phyloP scores from a whole-genome alignment of 2,797 vertebrate species.

The Mus minutoides region DNA sequence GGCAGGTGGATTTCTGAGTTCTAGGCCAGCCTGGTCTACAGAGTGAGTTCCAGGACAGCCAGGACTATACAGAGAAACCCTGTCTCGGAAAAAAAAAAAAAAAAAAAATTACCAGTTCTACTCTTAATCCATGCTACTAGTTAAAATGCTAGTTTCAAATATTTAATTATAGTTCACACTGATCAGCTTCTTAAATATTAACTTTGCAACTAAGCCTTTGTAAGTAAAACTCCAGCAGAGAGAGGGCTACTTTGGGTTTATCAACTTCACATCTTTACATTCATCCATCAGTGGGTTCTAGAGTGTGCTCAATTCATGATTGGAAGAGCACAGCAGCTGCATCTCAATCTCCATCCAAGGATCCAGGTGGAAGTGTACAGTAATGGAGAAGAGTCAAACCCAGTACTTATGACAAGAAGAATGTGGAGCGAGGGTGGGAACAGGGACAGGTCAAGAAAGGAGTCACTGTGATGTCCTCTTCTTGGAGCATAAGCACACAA shows the following conservation, averaged over 20 bases:
- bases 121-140: not conserved
- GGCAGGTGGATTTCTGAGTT: no score
- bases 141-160: slow-evolving; percentile 35
- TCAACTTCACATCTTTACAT: not conserved
- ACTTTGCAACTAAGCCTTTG: not conserved
- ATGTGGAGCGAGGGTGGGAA: not conserved
- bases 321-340: not conserved
- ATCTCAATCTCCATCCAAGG: not conserved
- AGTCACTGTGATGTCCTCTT: not conserved
- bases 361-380: not conserved
- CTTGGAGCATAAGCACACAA: not conserved
- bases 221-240: not conserved
- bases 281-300: not conserved
- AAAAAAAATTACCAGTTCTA: not conserved
- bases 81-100: no score
- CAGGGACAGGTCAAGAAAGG: not conserved
- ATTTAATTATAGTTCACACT: not conserved
- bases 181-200: not conserved
- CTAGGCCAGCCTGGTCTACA: no score
- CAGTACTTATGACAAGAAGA: not conserved
- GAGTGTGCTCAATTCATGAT: not conserved
- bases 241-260: not conserved
- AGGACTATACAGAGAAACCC: no score
- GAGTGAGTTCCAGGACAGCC: no score
- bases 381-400: not conserved